phyloP scores from a whole-genome alignment of 2,888 invertebrate species.

The Brachycybe producta region DNA sequence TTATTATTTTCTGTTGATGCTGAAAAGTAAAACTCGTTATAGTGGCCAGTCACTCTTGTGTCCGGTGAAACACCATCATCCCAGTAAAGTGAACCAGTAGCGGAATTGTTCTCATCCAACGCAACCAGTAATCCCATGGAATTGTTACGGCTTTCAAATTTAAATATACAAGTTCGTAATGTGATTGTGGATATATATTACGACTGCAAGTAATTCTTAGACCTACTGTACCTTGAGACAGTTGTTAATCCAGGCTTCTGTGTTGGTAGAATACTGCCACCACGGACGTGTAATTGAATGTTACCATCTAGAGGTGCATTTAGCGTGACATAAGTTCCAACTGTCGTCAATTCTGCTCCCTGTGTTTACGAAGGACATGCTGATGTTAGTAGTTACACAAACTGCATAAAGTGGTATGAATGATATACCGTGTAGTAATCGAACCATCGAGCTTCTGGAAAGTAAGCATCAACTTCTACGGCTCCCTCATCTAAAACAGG shows the following conservation, averaged over 20 bases:
- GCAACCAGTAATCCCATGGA: slow-evolving; percentile 29
- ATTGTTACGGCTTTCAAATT: slow-evolving; percentile 21
- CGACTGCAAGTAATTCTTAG: background rate
- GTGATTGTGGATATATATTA: background rate
- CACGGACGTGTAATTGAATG: slow-evolving; percentile 25
- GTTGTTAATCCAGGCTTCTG: slow-evolving; percentile 26
- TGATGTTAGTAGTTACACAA: background rate
- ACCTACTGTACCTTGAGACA: slow-evolving; percentile 21
- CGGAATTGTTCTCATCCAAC: slow-evolving; percentile 23
- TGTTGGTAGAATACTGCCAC: slow-evolving; percentile 27
- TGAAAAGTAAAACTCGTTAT: background rate
- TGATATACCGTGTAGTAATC: slow-evolving; percentile 24
- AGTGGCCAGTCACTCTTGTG: background rate
- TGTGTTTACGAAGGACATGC: background rate
- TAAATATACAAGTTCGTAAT: background rate
- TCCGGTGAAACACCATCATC: slow-evolving; percentile 27
- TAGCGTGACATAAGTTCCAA: slow-evolving; percentile 8
- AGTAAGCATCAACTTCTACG: slow-evolving; percentile 29
- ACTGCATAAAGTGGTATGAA: background rate
- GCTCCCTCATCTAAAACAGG: slow-evolving; percentile 24
- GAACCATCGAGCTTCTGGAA: slow-evolving; percentile 28
- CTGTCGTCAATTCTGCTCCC: slow-evolving; percentile 19
- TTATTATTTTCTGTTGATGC: background rate
- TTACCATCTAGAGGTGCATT: slow-evolving; percentile 22
- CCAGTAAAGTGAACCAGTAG: slow-evolving; percentile 27